Evolutionary conservation across 2,888 invertebrate genomes (phyloP).

Genomic region (Torymus auratus): DNA sequence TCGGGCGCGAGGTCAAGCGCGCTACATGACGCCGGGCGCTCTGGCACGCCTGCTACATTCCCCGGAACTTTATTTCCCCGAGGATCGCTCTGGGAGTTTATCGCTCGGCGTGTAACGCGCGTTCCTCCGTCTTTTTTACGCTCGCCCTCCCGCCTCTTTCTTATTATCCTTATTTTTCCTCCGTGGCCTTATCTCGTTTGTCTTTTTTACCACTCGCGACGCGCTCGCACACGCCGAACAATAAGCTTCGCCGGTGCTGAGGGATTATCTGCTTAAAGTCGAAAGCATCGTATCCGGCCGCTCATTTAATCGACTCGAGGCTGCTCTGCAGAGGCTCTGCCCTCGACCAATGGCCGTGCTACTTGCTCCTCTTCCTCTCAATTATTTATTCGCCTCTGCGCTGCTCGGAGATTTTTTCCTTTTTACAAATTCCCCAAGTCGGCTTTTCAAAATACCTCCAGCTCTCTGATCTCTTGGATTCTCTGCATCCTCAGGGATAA

Average conservation of each 20-base stretch:
- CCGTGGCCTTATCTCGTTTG: slow-evolving; percentile 4
- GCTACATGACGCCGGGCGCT: slow-evolving; percentile 13
- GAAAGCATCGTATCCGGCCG: slow-evolving; percentile 8
- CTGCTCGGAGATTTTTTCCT: background rate
- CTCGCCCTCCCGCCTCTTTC: slow-evolving; percentile 41
- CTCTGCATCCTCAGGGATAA: no score
- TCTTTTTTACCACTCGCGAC: background rate
- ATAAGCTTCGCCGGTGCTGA: slow-evolving; percentile 45
- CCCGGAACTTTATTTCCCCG: slow-evolving; percentile 71
- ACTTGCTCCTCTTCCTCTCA: background rate
- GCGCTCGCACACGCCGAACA: slow-evolving; percentile 24
- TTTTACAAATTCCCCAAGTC: background rate
- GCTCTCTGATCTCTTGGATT: background rate
- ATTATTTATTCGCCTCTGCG: slow-evolving; percentile 18
- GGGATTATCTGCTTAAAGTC: slow-evolving; percentile 49
- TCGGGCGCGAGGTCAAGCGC: background rate
- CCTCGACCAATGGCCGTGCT: no score
- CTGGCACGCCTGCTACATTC: slow-evolving; percentile 44
- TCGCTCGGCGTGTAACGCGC: slow-evolving; percentile 65
- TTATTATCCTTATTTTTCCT: slow-evolving; percentile 28
- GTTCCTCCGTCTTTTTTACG: slow-evolving; percentile 53
- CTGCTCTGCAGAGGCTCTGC: no score
- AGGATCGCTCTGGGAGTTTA: slow-evolving; percentile 71
- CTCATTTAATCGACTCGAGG: slow-evolving; percentile 7
- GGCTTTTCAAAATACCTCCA: background rate